Evolutionary conservation across 2,888 invertebrate species (phyloP), one percentile per base, ranked within the genome.

Genomic region (Trachelus tabidus): DNA sequence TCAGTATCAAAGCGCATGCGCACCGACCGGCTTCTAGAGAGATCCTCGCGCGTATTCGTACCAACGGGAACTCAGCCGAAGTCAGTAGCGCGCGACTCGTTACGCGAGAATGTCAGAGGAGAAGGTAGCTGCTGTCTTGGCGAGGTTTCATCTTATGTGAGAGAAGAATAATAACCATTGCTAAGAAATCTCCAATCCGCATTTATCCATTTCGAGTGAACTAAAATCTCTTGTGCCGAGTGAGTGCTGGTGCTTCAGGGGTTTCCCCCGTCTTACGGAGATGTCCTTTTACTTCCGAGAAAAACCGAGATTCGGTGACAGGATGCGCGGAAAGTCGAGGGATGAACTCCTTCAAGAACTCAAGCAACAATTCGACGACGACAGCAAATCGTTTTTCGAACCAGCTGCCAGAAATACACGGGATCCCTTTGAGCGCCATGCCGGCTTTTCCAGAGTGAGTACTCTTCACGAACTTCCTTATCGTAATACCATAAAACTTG

Each of bases 221-320:
- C 56, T 56, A 56, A 56, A 56, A 56, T 56, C 6, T 56, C 23
- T 23, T 56, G 56, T 56, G 56, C 37, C 56, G 73, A 68, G 75
- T 80, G 33, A 73, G 33, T 73, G 34, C 15, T 69, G 69, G 74
- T 76, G 37, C 40, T 33, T 75, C 40, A 68, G 68, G 31, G 37
- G 34, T 37, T 73, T 11, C 15, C 30, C 75, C 23, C 68, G 15
- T 15, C 11, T n/a, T 75, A 76, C 31, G 33, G 76, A 73, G 74
- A 91, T 91, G 91, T 91, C 91, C 78, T 90, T 86, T 82, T 89
- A 90, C 78, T 91, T 90, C 77, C 89, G 89, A 75, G 90, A 91
- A 68, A 88, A 87, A 81, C 90, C 90, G 80, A 87, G 84, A 82
- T 88, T 91, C 81, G 83, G 88, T 84, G 90, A 91, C 68, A 89